These are phyloP conservation scores for Dunckerocampus dactyliophorus DNA, from an alignment of 2,113 vertebrate genomes.

Conservation along the genomic window DNA sequence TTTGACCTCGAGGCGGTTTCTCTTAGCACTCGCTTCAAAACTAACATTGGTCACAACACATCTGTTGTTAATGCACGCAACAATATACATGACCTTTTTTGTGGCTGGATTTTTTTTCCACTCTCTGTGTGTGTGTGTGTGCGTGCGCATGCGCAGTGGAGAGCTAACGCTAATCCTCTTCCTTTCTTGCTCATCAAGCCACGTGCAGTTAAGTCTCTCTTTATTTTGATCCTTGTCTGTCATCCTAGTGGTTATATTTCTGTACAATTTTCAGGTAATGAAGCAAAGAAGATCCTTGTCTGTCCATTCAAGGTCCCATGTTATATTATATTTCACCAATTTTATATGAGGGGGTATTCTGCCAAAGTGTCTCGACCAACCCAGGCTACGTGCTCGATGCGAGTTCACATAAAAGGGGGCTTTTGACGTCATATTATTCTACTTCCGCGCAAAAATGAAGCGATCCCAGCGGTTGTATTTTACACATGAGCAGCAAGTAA, in stretches of 20 bases:
- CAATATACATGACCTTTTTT: slow-evolving; percentile 32
- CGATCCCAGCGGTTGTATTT: too few relatives aligned
- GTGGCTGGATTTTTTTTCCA: slow-evolving; percentile 38
- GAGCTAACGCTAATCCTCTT: slow-evolving; percentile 36
- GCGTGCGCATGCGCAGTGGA: slow-evolving; percentile 13
- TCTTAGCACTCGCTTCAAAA: slow-evolving; percentile 4
- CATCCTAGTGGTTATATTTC: background rate
- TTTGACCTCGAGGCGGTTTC: slow-evolving; percentile 17
- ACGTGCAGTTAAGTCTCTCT: slow-evolving; percentile 16
- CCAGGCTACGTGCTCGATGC: too few relatives aligned
- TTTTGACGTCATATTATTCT: too few relatives aligned
- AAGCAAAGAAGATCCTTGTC: too few relatives aligned
- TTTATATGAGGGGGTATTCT: too few relatives aligned
- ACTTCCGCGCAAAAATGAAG: too few relatives aligned
- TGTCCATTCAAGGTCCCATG: too few relatives aligned
- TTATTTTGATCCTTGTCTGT: background rate
- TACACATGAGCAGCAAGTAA: too few relatives aligned
- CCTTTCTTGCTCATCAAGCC: slow-evolving; percentile 21
- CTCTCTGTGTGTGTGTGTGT: slow-evolving; percentile 29
- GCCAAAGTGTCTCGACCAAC: too few relatives aligned
- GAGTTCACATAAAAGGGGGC: too few relatives aligned
- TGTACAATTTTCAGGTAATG: background rate
- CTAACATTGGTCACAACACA: background rate
- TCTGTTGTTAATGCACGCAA: slow-evolving; percentile 12
- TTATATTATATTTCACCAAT: too few relatives aligned